Percentiles rank a stretch among this genome's conserved stretches.
Conservation (phyloP, 2,113 vertebrate genomes). For the Chaetodon auriga region DNA sequence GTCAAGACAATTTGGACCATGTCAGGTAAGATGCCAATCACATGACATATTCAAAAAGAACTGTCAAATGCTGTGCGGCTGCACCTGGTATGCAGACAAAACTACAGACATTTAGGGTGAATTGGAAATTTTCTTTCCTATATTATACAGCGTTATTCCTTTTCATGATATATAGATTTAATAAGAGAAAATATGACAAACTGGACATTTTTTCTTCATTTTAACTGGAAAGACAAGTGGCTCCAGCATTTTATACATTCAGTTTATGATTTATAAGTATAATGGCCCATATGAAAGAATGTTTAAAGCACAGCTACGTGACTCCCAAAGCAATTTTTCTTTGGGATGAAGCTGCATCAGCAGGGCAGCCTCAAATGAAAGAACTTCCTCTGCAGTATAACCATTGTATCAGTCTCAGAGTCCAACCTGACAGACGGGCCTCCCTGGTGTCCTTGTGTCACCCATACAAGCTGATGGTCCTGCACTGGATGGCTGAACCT, state of each 20-base stretch:
- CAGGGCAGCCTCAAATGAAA: slow-evolving; percentile 19
- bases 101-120: no score
- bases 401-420: slow-evolving; percentile 18
- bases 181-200: no score
- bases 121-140: no score
- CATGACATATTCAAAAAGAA: background rate
- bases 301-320: slow-evolving; percentile 5
- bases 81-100: background rate
- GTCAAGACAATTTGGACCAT: slow-evolving; percentile 44
- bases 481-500: slow-evolving; percentile 43
- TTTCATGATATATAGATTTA: no score
- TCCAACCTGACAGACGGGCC: slow-evolving; percentile 53
- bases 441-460: slow-evolving; percentile 47
- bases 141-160: no score
- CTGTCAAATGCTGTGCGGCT: background rate
- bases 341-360: slow-evolving; percentile 8
- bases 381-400: slow-evolving; percentile 42
- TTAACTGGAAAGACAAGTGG: slow-evolving; percentile 2
- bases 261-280: slow-evolving; percentile 4
- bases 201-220: slow-evolving; percentile 14
- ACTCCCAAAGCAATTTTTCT: slow-evolving; percentile 19
- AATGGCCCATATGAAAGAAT: slow-evolving; percentile 9
- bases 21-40: slow-evolving; percentile 39
- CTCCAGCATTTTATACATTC: slow-evolving; percentile 11
- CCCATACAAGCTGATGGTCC: slow-evolving; percentile 42